Base-by-base conservation (phyloP, 1,140 invertebrate genomes). In the Cydia strobilella region DNA sequence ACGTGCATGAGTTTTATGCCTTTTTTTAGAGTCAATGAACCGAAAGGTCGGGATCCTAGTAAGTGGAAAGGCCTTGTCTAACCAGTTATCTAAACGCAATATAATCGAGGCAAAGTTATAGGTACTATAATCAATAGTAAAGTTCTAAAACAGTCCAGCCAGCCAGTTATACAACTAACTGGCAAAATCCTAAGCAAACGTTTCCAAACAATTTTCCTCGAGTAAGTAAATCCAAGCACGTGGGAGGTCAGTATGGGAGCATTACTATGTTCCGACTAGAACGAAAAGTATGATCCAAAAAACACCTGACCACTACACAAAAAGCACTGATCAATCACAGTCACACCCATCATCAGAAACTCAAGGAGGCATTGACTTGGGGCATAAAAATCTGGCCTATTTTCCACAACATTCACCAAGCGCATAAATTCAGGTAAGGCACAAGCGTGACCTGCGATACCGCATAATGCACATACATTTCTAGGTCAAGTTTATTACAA, bases 401-500 rank as follows among this genome's bases (percentile, higher is more conserved):
- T 59, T 59, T 59, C 7, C 54, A 23, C 54, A 20, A 59, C 3
- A 59, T 51, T 18, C 48, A 51, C 15, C 20, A 23, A 23, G 18
- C 54, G 1, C 20, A 23, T 23, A 54, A 7, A 54, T 9, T 18
- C 45, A 54, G 54, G 4, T 51, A 7, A 18, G n/a, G 5, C 3
- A 59, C 54, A 15, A 59, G 54, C 9, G 5, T 59, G 54, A 9
- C 20, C 9, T 3, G 12, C 20, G 3, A 59, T 23, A 18, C 12
- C 20, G n/a, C 10, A 59, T 59, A 59, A n/a, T 23, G 20, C 18
- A 18, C 54, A 23, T 10, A 23, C 1, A 59, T 59, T 59, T 59
- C 54, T 59, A 20, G 54, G 54, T 59, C 54, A 59, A 59, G 54
- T 59, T 59, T 59, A 59, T 20, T 45, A 15, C 15, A 18, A 51